Conservation (phyloP, 2,797 vertebrate genomes). For the Chrysocyon brachyurus region DNA sequence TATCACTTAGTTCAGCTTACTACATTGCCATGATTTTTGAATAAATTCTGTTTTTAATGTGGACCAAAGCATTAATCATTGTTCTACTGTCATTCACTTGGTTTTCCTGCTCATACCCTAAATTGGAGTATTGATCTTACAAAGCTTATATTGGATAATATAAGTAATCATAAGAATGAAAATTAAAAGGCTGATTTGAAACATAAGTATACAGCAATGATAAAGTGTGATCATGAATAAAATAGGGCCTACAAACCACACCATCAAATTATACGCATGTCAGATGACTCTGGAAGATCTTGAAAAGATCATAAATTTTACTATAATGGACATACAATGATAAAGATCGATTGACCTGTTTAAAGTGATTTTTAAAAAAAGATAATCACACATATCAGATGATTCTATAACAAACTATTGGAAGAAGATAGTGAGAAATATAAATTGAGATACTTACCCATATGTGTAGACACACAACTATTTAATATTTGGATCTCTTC, state of each 20-base stretch:
- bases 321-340: background rate
- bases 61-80: constrained; percentile 81
- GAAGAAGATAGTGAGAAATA: background rate
- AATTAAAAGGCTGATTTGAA: constrained; percentile 68
- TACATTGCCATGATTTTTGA: constrained; percentile 68
- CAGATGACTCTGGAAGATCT: background rate
- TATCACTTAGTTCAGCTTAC: constrained; percentile 77
- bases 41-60: constrained; percentile 78
- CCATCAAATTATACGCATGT: background rate
- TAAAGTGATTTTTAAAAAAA: background rate
- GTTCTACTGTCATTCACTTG: background rate
- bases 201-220: background rate
- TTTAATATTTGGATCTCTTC: background rate
- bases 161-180: constrained; percentile 67
- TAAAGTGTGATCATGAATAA: background rate
- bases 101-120: constrained; percentile 64
- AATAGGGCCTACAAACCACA: background rate
- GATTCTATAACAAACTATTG: background rate
- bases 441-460: background rate
- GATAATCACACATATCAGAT: background rate
- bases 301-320: background rate
- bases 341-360: background rate
- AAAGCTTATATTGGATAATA: constrained; percentile 72
- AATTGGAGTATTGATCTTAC: constrained; percentile 32
- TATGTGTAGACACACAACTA: background rate